These are phyloP conservation scores for Pristionchus entomophagus DNA, from an alignment of 2,888 invertebrate genomes.

Conservation along the genomic window DNA sequence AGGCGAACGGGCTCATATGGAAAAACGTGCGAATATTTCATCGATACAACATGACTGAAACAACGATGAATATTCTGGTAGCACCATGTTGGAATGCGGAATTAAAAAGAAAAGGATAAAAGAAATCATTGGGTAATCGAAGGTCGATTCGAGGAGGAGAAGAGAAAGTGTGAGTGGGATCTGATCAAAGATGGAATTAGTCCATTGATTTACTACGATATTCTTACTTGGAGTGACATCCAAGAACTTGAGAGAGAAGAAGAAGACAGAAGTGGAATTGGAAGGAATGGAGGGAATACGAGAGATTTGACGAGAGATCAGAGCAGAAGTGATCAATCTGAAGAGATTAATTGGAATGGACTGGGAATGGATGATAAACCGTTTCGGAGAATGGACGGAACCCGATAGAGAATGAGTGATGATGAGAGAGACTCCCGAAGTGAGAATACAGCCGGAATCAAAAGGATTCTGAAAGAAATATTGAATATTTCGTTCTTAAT, in stretches of 20 bases:
- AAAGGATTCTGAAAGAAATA: neutral
- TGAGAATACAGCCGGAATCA: neutral
- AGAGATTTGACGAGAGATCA: neutral
- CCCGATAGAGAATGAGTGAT: constrained; percentile 38
- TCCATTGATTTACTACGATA: neutral
- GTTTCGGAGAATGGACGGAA: neutral
- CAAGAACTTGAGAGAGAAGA: constrained; percentile 15
- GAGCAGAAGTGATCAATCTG: constrained; percentile 34
- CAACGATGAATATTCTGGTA: no score
- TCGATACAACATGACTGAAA: no score
- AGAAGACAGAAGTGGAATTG: neutral
- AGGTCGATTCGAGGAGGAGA: constrained; percentile 44
- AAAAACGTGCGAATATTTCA: no score
- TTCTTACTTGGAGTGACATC: constrained; percentile 41
- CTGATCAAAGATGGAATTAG: constrained; percentile 4
- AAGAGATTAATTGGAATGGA: neutral
- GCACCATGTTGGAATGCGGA: neutral
- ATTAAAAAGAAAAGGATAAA: constrained; percentile 40
- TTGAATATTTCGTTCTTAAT: neutral
- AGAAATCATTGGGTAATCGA: constrained; percentile 45
- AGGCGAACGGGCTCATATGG: no score
- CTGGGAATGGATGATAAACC: neutral
- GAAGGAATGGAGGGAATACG: constrained; percentile 1
- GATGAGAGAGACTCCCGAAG: neutral
- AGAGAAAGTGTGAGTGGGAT: constrained; percentile 29